phyloP scores from a whole-genome alignment of 2,888 invertebrate genomes.

The Euzetes globulus region DNA sequence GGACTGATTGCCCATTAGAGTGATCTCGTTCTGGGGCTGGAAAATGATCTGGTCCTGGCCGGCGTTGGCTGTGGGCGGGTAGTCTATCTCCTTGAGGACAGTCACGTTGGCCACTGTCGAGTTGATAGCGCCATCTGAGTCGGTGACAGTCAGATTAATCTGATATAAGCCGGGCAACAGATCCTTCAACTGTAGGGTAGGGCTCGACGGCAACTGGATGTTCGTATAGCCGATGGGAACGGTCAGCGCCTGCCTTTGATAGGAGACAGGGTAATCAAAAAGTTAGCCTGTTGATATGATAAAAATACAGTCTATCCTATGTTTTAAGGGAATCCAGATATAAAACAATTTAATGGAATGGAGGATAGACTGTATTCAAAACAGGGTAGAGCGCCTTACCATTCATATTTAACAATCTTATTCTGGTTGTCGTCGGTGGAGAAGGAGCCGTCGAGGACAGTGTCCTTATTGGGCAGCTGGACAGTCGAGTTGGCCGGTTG shows the following conservation, averaged over 20 bases:
- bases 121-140: slow-evolving; percentile 77
- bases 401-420: slow-evolving; percentile 76
- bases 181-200: slow-evolving; percentile 74
- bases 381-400: slow-evolving; percentile 58
- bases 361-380: no score
- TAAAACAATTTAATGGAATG: not conserved
- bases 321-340: no score
- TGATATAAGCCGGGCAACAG: slow-evolving; percentile 64
- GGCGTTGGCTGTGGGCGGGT: slow-evolving; percentile 91
- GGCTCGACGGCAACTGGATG: slow-evolving; percentile 61
- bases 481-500: slow-evolving; percentile 77
- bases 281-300: no score
- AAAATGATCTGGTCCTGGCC: slow-evolving; percentile 82
- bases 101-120: slow-evolving; percentile 79
- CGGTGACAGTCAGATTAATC: slow-evolving; percentile 69
- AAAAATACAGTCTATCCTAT: no score
- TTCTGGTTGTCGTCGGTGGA: slow-evolving; percentile 68
- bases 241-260: slow-evolving; percentile 58
- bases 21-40: slow-evolving; percentile 73
- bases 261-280: not conserved
- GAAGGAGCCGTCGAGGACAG: slow-evolving; percentile 70
- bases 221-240: slow-evolving; percentile 68
- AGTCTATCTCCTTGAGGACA: slow-evolving; percentile 81
- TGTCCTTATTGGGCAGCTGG: slow-evolving; percentile 77
- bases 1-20: slow-evolving; percentile 79